Evolutionary conservation across 2,797 vertebrate species (phyloP), one percentile per base, ranked within the genome.

Genomic region (Pantherophis vulpinus): DNA sequence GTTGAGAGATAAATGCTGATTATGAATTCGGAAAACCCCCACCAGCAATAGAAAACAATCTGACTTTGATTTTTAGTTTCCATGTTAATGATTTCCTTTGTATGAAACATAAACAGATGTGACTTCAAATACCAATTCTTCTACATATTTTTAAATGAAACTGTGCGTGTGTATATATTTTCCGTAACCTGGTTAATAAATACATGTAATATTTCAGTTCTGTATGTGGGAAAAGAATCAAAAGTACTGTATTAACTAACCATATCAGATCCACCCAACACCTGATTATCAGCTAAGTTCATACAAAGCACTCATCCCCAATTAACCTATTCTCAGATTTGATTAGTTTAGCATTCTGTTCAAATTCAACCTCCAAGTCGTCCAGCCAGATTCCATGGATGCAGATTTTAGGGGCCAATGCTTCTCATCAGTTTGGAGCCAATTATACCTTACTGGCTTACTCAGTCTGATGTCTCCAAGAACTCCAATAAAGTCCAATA

Each of bases 11-110:
- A 96, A 95, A 86, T 9, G 86, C 92, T 91, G 86, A 91, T 47
- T 93, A 86, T 86, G 94, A 96, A 97, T 98, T 98, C 98, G 96
- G 94, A 98, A 98, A 98, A 98, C 98, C 95, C 51, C 58, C 37
- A 47, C 79, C 42, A 47, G 42, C 79, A 83, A 83, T 5, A 60
- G 63, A 94, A 98, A 98, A 97, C 96, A 92, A 93, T 95, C 95
- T 96, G 47, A 92, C 91, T 94, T 95, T 97, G 95, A 96, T 98
- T 98, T 99, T 98, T 98, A 98, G 94, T 95, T 96, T 97, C 97
- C 96, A 83, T 96, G 93, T 95, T 94, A 94, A 92, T 95, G 95
- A 94, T 86, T 94, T 74, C 94, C 94, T 92, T 90, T 20, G 23
- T 14, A 23, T 14, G 79, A 42, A 61, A 61, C 54, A 47, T 60